These are phyloP conservation scores for Brachyalestes nurse DNA, from an alignment of 2,797 vertebrate genomes.

Conservation along the genomic window DNA sequence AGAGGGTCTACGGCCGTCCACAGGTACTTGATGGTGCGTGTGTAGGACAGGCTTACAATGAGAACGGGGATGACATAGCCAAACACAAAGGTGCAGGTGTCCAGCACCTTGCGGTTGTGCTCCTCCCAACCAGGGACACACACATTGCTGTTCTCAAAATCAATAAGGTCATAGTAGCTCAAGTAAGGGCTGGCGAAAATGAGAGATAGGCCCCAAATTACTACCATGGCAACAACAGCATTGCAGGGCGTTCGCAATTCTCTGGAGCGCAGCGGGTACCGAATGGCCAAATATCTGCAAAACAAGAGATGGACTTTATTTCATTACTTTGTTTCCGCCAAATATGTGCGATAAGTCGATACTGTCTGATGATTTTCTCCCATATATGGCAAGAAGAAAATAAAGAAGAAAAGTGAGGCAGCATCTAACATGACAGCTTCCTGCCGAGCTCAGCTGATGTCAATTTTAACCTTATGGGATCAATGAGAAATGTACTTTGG, in stretches of 20 bases:
- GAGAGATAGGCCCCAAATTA: slow-evolving; percentile 88
- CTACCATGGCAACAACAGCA: slow-evolving; percentile 82
- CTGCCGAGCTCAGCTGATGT: slow-evolving; percentile 7
- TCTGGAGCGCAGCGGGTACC: slow-evolving; percentile 85
- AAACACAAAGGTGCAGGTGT: slow-evolving; percentile 87
- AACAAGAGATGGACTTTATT: slow-evolving; percentile 15
- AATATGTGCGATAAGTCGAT: not conserved
- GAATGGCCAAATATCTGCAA: slow-evolving; percentile 86
- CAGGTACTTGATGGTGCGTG: slow-evolving; percentile 88
- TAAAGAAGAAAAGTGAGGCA: not conserved
- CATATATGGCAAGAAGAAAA: not conserved
- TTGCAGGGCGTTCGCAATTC: slow-evolving; percentile 86
- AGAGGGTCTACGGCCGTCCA: slow-evolving; percentile 89
- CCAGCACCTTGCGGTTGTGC: slow-evolving; percentile 83
- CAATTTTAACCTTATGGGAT: too few species aligned
- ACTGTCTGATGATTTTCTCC: not conserved
- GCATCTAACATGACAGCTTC: not conserved
- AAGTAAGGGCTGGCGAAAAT: slow-evolving; percentile 87
- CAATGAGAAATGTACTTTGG: too few species aligned
- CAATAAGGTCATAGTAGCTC: slow-evolving; percentile 87
- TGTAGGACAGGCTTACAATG: slow-evolving; percentile 87
- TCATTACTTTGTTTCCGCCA: not conserved
- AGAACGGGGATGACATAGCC: slow-evolving; percentile 87
- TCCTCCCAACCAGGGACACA: slow-evolving; percentile 89
- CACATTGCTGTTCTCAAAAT: slow-evolving; percentile 84